These are phyloP conservation scores for Neoniphon sammara DNA, from an alignment of 2,797 vertebrate genomes.

Conservation along the genomic window DNA sequence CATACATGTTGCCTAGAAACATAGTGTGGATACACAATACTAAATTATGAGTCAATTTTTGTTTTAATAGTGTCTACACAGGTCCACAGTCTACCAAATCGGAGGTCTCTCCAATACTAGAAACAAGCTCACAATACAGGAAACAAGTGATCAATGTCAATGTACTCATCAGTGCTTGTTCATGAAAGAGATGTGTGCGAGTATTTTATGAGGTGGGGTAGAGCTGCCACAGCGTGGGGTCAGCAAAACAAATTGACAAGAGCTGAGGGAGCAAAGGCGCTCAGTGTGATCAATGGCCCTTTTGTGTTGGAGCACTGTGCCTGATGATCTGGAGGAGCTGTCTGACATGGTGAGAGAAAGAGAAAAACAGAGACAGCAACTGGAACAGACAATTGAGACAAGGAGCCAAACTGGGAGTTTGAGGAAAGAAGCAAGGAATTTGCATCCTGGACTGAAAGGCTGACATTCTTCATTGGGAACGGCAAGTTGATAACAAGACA, in stretches of 20 bases:
- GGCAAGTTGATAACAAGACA: slow-evolving; percentile 29
- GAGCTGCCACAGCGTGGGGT: slow-evolving; percentile 46
- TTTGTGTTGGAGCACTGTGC: slow-evolving; percentile 13
- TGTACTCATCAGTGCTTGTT: slow-evolving; percentile 7
- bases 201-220: slow-evolving; percentile 48
- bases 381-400: neutral
- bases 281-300: slow-evolving; percentile 18
- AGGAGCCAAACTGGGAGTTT: slow-evolving; percentile 7
- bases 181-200: slow-evolving; percentile 44
- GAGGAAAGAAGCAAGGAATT: slow-evolving; percentile 23
- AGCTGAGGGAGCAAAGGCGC: slow-evolving; percentile 34
- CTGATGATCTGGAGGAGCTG: neutral
- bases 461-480: slow-evolving; percentile 60
- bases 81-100: neutral
- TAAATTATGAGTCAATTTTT: too few relatives aligned
- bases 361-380: neutral
- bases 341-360: neutral
- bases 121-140: neutral
- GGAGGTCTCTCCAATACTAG: neutral
- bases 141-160: slow-evolving; percentile 2
- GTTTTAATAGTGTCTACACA: neutral
- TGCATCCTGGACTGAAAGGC: slow-evolving; percentile 35
- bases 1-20: too few relatives aligned
- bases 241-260: slow-evolving; percentile 49
- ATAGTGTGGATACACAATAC: too few relatives aligned